Evolutionary conservation across 2,113 vertebrate species (phyloP).

Genomic region (Gasterosteus aculeatus): DNA sequence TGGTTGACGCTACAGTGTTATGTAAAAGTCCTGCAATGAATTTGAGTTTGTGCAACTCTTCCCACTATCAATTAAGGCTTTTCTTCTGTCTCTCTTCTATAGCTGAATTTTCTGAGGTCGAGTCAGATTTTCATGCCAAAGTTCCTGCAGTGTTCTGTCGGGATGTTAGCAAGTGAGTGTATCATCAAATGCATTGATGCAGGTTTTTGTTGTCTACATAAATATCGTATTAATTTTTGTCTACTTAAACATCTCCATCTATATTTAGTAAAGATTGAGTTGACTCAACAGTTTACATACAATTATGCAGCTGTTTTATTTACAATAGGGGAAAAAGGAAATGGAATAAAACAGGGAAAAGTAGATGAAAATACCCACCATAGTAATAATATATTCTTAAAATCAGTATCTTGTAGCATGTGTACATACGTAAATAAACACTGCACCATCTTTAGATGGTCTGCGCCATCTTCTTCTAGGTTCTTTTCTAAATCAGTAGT

Average conservation of each 20-base stretch:
- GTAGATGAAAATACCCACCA: not conserved
- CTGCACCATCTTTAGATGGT: not conserved
- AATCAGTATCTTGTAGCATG: not conserved
- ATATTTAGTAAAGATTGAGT: not conserved
- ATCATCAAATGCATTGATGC: not conserved
- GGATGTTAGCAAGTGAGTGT: conserved; percentile 87
- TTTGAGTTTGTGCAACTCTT: not conserved
- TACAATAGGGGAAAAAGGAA: not conserved
- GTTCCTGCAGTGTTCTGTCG: conserved; percentile 96
- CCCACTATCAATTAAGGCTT: not conserved
- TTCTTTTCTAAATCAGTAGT: not conserved
- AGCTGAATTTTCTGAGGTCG: conserved; percentile 92
- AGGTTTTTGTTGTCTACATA: not conserved
- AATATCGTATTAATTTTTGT: not conserved
- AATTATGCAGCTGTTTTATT: not conserved
- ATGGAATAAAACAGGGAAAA: not conserved
- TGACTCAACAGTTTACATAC: not conserved
- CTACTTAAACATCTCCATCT: no score
- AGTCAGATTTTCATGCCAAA: conserved; percentile 99
- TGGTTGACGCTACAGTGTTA: not conserved
- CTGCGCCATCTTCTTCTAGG: not conserved
- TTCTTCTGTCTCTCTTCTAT: conserved; percentile 24
- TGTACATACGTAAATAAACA: not conserved
- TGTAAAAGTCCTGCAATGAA: not conserved
- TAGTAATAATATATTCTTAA: not conserved